Conservation (phyloP, 1,140 invertebrate species). For the Camponotus floridanus region DNA sequence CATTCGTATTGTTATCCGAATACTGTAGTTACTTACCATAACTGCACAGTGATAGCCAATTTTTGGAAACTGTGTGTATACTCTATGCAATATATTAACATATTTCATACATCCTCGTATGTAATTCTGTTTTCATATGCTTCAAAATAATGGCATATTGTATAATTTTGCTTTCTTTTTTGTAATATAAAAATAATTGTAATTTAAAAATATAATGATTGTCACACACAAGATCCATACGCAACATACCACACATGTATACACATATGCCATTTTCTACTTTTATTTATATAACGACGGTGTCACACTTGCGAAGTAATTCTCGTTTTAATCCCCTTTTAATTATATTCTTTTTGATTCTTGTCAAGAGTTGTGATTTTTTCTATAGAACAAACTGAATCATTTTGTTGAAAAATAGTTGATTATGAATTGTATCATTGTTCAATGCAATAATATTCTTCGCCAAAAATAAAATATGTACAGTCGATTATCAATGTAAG, state of each 20-base stretch:
- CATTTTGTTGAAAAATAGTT: neutral
- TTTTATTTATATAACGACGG: constrained; percentile 1
- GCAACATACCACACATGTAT: too few species aligned
- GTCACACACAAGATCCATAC: neutral
- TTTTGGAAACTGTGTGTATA: constrained; percentile 43
- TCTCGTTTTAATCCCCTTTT: neutral
- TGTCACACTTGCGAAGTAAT: neutral
- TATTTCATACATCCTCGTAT: constrained; percentile 57
- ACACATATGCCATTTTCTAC: neutral
- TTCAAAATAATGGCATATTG: constrained; percentile 34
- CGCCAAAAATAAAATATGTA: constrained; percentile 47
- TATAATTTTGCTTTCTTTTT: constrained; percentile 36
- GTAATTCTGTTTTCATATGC: constrained; percentile 18
- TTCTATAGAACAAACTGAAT: neutral
- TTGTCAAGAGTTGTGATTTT: constrained; percentile 1
- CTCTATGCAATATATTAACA: constrained; percentile 13
- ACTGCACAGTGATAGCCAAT: constrained; percentile 65
- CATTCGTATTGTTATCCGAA: constrained; percentile 61
- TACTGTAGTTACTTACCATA: constrained; percentile 54
- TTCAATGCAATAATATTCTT: constrained; percentile 47
- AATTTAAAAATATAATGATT: constrained; percentile 12
- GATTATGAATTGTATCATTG: neutral
- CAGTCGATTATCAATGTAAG: neutral
- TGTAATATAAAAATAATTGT: too few species aligned
- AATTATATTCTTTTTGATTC: neutral